phyloP scores from a whole-genome alignment of 1,140 invertebrate species.

The Brachionus calyciflorus region DNA sequence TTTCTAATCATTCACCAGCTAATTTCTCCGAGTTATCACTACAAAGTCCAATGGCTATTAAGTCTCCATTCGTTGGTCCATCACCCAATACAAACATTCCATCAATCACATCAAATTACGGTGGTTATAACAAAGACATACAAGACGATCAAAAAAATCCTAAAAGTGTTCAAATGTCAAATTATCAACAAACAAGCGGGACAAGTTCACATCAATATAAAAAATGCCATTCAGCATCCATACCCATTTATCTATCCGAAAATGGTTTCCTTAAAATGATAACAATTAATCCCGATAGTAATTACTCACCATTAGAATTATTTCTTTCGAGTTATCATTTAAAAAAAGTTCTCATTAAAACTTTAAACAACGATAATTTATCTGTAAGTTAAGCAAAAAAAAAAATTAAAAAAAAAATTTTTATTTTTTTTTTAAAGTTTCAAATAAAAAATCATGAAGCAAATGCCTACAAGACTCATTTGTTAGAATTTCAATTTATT shows the following conservation, averaged over 20 bases:
- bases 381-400: not conserved
- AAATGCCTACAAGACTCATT: conserved; percentile 19
- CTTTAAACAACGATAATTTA: conserved; percentile 2
- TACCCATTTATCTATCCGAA: conserved; percentile 45
- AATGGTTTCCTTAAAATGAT: conserved; percentile 30
- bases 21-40: conserved; percentile 36
- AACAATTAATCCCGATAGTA: not conserved
- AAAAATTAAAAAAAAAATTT: not conserved
- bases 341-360: conserved; percentile 18
- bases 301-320: not conserved
- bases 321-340: conserved; percentile 26
- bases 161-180: not conserved
- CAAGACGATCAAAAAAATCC: conserved; percentile 6
- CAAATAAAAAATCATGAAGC: conserved; percentile 6
- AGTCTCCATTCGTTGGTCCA: conserved; percentile 21
- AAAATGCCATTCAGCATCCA: conserved; percentile 20
- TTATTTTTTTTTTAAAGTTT: not conserved
- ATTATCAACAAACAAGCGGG: not conserved
- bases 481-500: conserved; percentile 21
- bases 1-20: conserved; percentile 32
- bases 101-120: not conserved
- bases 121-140: not conserved
- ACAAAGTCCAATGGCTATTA: conserved; percentile 20
- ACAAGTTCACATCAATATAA: conserved; percentile 15
- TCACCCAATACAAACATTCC: conserved; percentile 36